These are phyloP conservation scores for Nycticryphes semicollaris DNA, from an alignment of 2,113 vertebrate genomes.

Conservation along the genomic window DNA sequence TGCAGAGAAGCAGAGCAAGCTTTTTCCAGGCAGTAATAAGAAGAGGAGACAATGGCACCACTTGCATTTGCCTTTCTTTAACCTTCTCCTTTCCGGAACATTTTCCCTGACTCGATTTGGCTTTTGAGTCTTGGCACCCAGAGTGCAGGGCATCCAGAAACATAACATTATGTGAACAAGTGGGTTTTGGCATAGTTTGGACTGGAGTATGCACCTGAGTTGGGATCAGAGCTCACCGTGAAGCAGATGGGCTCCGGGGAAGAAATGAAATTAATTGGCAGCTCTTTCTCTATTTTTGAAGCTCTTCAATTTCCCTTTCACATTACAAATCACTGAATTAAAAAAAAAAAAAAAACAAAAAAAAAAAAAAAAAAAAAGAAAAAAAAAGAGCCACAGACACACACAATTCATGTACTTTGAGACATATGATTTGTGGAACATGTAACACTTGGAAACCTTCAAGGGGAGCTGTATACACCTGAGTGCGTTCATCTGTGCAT, in stretches of 20 bases:
- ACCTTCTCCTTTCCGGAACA: background rate
- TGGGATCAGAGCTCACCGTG: rapidly evolving
- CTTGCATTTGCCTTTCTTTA: background rate
- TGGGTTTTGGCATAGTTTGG: background rate
- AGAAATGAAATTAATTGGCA: background rate
- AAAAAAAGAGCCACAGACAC: background rate
- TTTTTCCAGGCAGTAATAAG: background rate
- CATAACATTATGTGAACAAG: background rate
- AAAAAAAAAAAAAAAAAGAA: background rate
- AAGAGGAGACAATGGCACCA: background rate
- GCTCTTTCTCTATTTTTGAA: background rate
- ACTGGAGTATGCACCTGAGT: background rate
- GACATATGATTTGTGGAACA: background rate
- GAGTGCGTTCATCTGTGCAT: background rate
- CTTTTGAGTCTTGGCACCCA: background rate
- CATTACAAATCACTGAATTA: background rate
- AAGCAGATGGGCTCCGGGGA: background rate
- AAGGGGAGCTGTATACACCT: background rate
- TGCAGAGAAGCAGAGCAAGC: background rate
- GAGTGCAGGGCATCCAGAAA: background rate
- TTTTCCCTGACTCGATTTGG: background rate
- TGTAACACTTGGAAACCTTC: background rate
- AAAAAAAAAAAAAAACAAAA: background rate
- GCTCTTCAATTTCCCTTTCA: background rate
- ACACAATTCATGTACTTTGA: background rate